Base-by-base conservation (phyloP, 2,888 invertebrate species). In the Lithophane socia region DNA sequence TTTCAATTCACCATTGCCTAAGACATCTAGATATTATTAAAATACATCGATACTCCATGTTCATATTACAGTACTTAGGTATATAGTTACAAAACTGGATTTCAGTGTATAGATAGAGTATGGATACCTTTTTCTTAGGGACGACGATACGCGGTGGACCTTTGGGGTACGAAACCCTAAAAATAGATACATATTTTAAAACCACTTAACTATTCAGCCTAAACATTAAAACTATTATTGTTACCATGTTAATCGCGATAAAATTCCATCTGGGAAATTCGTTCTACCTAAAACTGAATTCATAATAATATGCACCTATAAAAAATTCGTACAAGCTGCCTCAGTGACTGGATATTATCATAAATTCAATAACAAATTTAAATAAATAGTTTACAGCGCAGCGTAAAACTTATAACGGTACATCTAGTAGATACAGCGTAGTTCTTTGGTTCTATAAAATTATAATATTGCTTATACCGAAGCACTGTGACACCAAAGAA, bases 391-490 rank as follows among this genome's bases (percentile, higher is more conserved):
- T 86, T 76, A 73, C 79, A 85, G 77, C 83, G 82, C 83, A 88
- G 78, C 82, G 78, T 75, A 85, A 71, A 85, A 78, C 63, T 76
- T 82, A 79, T 66, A 72, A 79, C 75, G 71, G 80, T 76, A 79
- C 73, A 83, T 80, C 80, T 85, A 83, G 73, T 71, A 72, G 82
- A 79, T 86, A 83, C 70, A 85, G 83, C 76, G 69, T 82, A 79
- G 80, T 76, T 95, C 95, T 95, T 95, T 95, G 95, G 95, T 93
- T 92, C 89, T 84, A 82, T 84, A 85, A 88, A 86, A 82, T 85
- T 77, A 88, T 88, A 86, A 89, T 89, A 90, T 90, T 89, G 91
- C 91, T 92, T 90, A 87, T 77, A 82, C 75, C 86, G 70, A 90
- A 91, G 90, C 90, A 90, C 83, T 78, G 71, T 66, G 83, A 84